Conservation (phyloP, 2,797 vertebrate species). For the Xenops minutus region DNA sequence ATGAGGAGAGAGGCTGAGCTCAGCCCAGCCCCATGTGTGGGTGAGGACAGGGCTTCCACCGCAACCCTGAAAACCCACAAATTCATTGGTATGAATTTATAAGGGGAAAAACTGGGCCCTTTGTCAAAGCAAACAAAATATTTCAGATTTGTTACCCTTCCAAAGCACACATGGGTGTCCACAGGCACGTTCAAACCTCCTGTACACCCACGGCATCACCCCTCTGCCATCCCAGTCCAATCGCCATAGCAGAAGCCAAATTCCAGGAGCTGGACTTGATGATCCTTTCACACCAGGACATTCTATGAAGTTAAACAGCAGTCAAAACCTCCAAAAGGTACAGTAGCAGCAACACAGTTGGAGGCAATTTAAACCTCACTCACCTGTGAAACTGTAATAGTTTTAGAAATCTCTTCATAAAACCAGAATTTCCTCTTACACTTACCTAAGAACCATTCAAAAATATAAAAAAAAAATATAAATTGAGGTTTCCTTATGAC, state of each 20-base stretch:
- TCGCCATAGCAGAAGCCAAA: background rate
- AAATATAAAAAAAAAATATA: background rate
- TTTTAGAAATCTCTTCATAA: background rate
- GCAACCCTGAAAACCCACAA: background rate
- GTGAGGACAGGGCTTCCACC: background rate
- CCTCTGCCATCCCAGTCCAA: background rate
- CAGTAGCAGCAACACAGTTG: background rate
- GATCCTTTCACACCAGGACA: background rate
- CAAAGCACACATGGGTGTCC: background rate
- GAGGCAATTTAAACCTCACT: background rate
- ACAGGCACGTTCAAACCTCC: background rate
- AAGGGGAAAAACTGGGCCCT: background rate
- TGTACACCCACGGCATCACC: background rate
- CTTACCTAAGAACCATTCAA: background rate
- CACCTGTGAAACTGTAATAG: background rate
- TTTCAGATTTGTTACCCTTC: background rate
- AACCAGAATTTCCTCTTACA: background rate
- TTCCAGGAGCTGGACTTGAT: background rate
- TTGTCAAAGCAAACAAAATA: background rate
- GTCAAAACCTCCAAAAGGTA: background rate
- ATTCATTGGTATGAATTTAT: background rate
- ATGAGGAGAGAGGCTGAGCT: background rate
- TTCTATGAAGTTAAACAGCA: background rate
- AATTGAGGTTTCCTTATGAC: background rate
- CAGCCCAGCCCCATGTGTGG: background rate